Percentiles rank a stretch among this genome's conserved stretches.
These are phyloP conservation scores for Panulirus ornatus DNA, from an alignment of 1,140 invertebrate species.

Conservation along the genomic window DNA sequence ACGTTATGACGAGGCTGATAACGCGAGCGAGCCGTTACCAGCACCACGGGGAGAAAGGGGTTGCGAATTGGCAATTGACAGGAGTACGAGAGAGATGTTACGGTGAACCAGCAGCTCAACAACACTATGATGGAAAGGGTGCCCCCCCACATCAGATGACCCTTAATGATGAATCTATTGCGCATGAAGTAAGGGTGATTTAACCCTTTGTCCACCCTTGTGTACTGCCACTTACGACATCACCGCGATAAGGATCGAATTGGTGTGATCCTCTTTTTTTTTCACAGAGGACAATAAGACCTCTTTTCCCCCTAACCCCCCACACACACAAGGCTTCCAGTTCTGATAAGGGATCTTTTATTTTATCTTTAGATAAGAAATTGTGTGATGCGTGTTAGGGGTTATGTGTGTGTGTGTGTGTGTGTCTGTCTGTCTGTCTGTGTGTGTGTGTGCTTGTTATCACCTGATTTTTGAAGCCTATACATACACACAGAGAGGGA, in stretches of 20 bases:
- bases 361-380: neutral
- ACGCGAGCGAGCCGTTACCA: no score
- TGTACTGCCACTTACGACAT: neutral
- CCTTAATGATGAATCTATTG: constrained; percentile 23
- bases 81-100: no score
- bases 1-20: no score
- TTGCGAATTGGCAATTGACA: neutral
- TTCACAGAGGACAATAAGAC: no score
- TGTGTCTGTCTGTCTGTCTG: neutral
- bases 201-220: neutral
- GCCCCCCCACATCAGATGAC: neutral
- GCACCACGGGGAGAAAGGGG: no score
- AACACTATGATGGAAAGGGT: neutral
- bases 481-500: no score
- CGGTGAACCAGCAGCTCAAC: neutral
- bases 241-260: no score
- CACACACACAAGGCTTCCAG: no score
- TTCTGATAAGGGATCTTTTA: neutral
- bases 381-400: neutral
- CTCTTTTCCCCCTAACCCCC: no score
- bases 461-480: no score
- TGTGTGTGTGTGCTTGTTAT: no score
- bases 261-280: neutral
- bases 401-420: neutral
- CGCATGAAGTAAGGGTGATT: constrained; percentile 21